Evolutionary conservation across 1,140 invertebrate genomes (phyloP).

Genomic region (Ceratosolen fusciceps): DNA sequence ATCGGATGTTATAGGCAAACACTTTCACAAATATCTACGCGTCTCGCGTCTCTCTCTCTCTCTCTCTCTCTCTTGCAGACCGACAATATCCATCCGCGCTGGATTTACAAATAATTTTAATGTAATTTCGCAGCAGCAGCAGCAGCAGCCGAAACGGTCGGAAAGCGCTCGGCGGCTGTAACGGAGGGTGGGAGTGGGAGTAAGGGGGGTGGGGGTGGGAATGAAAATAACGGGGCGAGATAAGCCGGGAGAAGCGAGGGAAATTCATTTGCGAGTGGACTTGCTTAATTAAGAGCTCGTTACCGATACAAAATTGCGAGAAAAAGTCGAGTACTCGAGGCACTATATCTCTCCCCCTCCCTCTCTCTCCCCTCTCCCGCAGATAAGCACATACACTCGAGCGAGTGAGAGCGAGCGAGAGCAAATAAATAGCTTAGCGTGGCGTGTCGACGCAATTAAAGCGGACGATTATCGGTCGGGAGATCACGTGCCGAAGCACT

Average conservation of each 20-base stretch:
- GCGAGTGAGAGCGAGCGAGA: too few relatives aligned
- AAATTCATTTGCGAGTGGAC: conserved; percentile 13
- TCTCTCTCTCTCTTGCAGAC: neutral
- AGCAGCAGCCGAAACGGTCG: neutral
- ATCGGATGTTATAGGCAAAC: neutral
- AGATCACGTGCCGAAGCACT: conserved; percentile 36
- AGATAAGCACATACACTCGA: too few relatives aligned
- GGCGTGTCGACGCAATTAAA: conserved; percentile 46
- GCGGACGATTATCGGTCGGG: conserved; percentile 26
- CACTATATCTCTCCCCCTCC: too few relatives aligned
- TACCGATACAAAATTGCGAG: conserved; percentile 12
- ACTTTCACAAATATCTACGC: conserved; percentile 4
- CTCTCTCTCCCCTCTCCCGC: too few relatives aligned
- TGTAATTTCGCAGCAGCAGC: neutral
- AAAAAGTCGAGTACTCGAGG: conserved; percentile 14
- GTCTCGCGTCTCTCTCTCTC: neutral
- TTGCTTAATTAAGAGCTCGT: conserved; percentile 22
- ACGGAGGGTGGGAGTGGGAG: neutral
- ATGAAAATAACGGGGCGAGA: too few relatives aligned
- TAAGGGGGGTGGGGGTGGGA: too few relatives aligned
- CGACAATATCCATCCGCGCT: neutral
- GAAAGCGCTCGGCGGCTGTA: too few relatives aligned
- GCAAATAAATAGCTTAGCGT: conserved; percentile 31
- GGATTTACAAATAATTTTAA: too few relatives aligned
- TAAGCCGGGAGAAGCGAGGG: neutral